A percentile compares a stretch with the other conserved stretches of the same genome.
Conservation (phyloP, 2,797 vertebrate species). For the Neosilurus mollespiculum region DNA sequence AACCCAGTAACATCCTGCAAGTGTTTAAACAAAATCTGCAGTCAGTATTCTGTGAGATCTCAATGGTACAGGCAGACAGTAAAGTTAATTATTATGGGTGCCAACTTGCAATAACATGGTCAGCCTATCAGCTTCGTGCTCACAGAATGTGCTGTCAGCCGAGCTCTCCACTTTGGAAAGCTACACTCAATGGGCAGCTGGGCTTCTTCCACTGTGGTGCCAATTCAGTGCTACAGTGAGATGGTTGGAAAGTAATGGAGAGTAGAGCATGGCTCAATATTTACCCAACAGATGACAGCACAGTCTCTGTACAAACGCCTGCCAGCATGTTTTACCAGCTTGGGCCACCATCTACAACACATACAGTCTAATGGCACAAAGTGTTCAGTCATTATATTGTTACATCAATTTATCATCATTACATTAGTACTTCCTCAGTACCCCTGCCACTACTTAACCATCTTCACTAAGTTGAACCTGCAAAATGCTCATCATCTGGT, state of each 20-base stretch:
- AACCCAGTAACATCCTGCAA: neutral
- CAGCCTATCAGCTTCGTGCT: slow-evolving; percentile 33
- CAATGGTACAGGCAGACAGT: slow-evolving; percentile 17
- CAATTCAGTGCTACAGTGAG: slow-evolving; percentile 57
- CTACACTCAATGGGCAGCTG: slow-evolving; percentile 57
- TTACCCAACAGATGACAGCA: slow-evolving; percentile 64
- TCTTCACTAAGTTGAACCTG: no score
- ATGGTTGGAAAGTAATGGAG: slow-evolving; percentile 48
- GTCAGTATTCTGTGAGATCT: slow-evolving; percentile 1
- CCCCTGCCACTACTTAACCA: no score
- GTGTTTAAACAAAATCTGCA: slow-evolving; percentile 24
- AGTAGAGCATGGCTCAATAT: slow-evolving; percentile 58
- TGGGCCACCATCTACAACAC: slow-evolving; percentile 24
- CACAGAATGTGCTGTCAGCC: slow-evolving; percentile 43
- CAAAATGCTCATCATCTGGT: no score
- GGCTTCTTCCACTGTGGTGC: slow-evolving; percentile 57
- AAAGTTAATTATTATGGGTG: slow-evolving; percentile 20
- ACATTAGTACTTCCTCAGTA: no score
- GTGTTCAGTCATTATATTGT: neutral
- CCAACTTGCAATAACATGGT: slow-evolving; percentile 8
- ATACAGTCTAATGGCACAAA: neutral
- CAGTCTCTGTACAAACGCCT: slow-evolving; percentile 51
- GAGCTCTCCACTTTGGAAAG: slow-evolving; percentile 41
- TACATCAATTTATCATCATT: no score
- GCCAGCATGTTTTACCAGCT: slow-evolving; percentile 39